phyloP scores from a whole-genome alignment of 2,888 invertebrate species.

The Cerastoderma edule region DNA sequence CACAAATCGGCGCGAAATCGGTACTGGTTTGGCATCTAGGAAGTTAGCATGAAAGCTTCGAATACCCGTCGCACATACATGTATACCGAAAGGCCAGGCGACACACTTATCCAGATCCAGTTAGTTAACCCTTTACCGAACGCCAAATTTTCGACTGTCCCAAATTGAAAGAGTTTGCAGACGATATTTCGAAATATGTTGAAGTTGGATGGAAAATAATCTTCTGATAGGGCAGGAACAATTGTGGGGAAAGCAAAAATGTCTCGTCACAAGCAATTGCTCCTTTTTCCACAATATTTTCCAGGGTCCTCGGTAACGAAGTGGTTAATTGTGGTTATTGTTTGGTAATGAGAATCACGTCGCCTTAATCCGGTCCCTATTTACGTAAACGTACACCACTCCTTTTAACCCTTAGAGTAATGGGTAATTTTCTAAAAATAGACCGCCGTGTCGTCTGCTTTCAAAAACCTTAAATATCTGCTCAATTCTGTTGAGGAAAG shows the following conservation, averaged over 20 bases:
- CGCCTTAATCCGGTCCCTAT: neutral
- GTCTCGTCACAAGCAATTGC: neutral
- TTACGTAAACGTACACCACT: neutral
- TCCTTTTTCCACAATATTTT: constrained; percentile 1
- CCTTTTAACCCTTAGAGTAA: neutral
- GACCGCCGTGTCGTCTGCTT: neutral
- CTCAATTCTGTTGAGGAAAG: neutral
- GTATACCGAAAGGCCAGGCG: neutral
- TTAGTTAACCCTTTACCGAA: neutral
- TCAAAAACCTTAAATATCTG: neutral
- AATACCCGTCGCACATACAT: neutral
- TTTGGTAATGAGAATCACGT: neutral
- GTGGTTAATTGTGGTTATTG: no score
- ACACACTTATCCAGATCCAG: neutral
- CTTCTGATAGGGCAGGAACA: neutral
- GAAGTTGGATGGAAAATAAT: neutral
- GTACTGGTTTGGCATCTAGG: no score
- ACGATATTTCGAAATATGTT: neutral
- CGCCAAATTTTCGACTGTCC: neutral
- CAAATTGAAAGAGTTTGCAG: neutral
- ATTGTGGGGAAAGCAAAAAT: constrained; percentile 7
- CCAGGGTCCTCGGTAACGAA: no score
- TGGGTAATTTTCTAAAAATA: neutral
- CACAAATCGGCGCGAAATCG: no score
- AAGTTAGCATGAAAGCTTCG: no score